A percentile compares a stretch with the other conserved stretches of the same genome.
Conservation (phyloP, 2,113 vertebrate genomes). For the Cephalopterus ornatus region DNA sequence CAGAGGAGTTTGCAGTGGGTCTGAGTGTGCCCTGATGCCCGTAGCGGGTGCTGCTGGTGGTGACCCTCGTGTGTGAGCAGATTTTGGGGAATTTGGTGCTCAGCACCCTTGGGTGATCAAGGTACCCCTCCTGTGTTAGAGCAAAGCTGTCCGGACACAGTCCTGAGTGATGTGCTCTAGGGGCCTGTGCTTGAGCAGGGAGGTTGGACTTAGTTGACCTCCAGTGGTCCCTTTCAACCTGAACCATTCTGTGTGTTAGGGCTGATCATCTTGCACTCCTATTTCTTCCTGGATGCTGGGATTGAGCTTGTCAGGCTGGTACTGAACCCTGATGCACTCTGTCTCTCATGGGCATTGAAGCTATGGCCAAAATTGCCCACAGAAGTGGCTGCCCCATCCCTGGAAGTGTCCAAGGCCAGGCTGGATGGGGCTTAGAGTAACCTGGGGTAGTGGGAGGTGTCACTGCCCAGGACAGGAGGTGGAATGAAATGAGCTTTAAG, state of each 20-base stretch:
- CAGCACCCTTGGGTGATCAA: not conserved
- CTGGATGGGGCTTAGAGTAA: accelerated
- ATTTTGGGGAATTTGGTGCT: not conserved
- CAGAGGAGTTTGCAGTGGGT: not conserved
- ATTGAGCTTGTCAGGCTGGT: not conserved
- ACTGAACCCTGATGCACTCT: not conserved
- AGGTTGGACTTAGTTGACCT: not conserved
- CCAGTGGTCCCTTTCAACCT: not conserved
- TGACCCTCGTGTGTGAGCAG: accelerated
- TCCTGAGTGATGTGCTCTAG: not conserved
- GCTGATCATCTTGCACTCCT: not conserved
- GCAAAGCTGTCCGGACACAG: not conserved
- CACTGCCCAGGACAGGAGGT: not conserved
- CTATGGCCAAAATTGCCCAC: not conserved
- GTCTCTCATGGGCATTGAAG: not conserved
- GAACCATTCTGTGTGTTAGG: not conserved
- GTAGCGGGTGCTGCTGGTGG: accelerated
- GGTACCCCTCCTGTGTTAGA: not conserved
- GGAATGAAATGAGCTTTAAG: too few relatives aligned
- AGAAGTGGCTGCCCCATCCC: not conserved
- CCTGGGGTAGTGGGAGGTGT: not conserved
- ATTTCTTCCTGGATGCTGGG: not conserved
- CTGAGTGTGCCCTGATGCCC: accelerated
- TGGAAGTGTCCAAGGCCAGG: not conserved
- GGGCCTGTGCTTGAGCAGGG: not conserved